Percentiles rank a stretch among this genome's conserved stretches.
Conservation (phyloP, 2,797 vertebrate species). For the Coccyzus lansbergi region DNA sequence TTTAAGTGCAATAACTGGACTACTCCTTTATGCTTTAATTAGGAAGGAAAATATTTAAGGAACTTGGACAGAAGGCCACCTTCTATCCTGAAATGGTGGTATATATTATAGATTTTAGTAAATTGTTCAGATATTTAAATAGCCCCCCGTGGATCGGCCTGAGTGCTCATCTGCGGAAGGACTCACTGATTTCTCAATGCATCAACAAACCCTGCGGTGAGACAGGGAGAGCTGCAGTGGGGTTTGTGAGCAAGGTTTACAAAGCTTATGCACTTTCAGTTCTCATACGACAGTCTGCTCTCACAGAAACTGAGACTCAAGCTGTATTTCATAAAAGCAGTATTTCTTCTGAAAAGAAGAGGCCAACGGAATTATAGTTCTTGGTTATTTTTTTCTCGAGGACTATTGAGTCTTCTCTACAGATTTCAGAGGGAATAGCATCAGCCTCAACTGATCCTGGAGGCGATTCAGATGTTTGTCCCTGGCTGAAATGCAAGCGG, state of each 20-base stretch:
- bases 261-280: not conserved
- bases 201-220: not conserved
- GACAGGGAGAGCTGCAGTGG: accelerated
- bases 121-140: not conserved
- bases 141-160: not conserved
- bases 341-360: not conserved
- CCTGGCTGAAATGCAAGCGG: not conserved
- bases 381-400: not conserved
- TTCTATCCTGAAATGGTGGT: not conserved
- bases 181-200: accelerated
- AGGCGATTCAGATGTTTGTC: not conserved
- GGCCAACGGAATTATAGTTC: not conserved
- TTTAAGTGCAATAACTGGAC: not conserved
- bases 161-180: not conserved
- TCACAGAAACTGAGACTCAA: not conserved
- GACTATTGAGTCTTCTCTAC: not conserved
- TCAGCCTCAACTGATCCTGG: not conserved
- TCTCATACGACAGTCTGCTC: not conserved
- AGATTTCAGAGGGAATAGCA: not conserved
- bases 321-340: not conserved
- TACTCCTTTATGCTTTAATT: not conserved
- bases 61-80: not conserved
- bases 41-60: not conserved
- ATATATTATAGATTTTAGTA: not conserved
- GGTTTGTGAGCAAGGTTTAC: accelerated